These are phyloP conservation scores for Drosophila nikananu DNA, from an alignment of 1,140 invertebrate species.

Conservation along the genomic window DNA sequence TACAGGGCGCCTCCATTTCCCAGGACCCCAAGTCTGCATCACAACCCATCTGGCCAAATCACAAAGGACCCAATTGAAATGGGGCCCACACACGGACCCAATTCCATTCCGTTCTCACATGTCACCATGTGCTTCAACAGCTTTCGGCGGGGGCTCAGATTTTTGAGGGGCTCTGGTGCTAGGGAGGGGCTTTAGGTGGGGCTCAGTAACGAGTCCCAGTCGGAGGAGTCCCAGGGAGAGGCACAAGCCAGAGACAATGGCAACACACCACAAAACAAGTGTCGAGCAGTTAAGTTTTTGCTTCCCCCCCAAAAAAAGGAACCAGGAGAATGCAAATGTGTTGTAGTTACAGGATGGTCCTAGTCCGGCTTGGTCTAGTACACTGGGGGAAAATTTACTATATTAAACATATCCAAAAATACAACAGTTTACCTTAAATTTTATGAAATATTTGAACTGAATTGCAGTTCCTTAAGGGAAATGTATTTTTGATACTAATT, in stretches of 20 bases:
- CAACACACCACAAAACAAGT: conserved; percentile 81
- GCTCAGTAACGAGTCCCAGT: conserved; percentile 65
- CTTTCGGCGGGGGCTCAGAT: conserved; percentile 65
- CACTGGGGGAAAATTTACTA: not conserved
- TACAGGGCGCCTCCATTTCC: conserved; percentile 13
- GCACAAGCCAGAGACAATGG: conserved; percentile 51
- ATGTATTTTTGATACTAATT: not conserved
- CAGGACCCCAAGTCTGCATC: not conserved
- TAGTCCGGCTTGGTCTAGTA: not conserved
- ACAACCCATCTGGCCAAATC: conserved; percentile 12
- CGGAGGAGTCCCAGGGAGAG: not conserved
- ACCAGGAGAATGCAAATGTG: conserved; percentile 38
- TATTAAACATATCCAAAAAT: not conserved
- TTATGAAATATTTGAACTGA: not conserved
- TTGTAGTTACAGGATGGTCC: conserved; percentile 24
- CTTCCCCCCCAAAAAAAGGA: conserved; percentile 26
- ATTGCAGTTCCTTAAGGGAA: not conserved
- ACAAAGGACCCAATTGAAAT: conserved; percentile 63
- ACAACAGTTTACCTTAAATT: not conserved
- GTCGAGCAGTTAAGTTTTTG: conserved; percentile 80
- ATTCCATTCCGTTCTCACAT: conserved; percentile 64
- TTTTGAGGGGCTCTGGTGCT: conserved; percentile 25
- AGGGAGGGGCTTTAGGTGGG: conserved; percentile 3
- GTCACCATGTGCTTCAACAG: conserved; percentile 74
- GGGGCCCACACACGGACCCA: conserved; percentile 34